Percentiles rank a stretch among this genome's conserved stretches.
Evolutionary conservation across 2,888 invertebrate genomes (phyloP).

Genomic region (Carcina quercana): DNA sequence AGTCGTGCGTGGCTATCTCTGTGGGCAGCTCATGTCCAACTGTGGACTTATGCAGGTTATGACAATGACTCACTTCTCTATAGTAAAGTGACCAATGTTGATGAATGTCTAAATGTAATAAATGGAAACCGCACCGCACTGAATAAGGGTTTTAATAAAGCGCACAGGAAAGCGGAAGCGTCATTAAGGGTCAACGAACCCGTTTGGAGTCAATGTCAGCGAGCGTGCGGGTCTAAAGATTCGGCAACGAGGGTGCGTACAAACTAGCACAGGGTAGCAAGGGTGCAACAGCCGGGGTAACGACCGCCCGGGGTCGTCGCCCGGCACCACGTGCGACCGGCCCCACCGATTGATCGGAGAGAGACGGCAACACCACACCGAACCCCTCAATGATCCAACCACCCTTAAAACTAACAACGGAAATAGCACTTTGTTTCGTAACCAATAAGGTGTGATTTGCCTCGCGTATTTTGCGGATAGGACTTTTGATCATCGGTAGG

Average conservation of each 20-base stretch:
- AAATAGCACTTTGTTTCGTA: constrained; percentile 50
- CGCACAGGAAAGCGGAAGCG: constrained; percentile 57
- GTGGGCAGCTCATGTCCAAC: no score
- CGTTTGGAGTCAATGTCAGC: constrained; percentile 66
- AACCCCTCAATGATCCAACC: constrained; percentile 59
- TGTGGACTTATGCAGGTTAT: no score
- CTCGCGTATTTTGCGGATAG: constrained; percentile 25
- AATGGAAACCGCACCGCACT: constrained; percentile 10
- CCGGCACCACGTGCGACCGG: constrained; percentile 65
- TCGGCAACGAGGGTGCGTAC: constrained; percentile 63
- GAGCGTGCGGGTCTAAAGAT: constrained; percentile 52
- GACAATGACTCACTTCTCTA: no score
- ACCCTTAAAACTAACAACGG: constrained; percentile 43
- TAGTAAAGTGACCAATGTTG: no score
- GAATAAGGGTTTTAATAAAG: constrained; percentile 35
- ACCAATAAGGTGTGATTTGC: constrained; percentile 51
- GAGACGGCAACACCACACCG: constrained; percentile 47
- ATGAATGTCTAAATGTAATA: no score
- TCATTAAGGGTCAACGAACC: constrained; percentile 52
- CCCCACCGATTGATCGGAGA: constrained; percentile 69
- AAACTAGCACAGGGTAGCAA: constrained; percentile 58
- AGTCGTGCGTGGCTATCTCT: no score
- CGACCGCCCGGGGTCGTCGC: constrained; percentile 66
- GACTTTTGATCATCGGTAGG: no score
- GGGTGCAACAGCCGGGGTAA: constrained; percentile 69